phyloP scores from a whole-genome alignment of 2,888 invertebrate species.

The Amiota mariae region DNA sequence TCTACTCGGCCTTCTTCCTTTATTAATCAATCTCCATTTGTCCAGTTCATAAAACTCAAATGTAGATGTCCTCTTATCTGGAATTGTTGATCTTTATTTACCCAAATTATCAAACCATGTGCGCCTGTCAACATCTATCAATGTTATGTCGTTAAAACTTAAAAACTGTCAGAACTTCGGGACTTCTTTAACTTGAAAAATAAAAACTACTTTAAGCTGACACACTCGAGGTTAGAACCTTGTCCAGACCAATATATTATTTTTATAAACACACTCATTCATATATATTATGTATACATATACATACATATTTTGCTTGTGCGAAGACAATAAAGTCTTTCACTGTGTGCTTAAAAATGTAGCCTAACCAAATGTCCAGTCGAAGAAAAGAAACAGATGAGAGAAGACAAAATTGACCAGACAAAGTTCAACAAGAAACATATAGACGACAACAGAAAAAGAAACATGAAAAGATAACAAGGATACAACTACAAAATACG shows the following conservation, averaged over 20 bases:
- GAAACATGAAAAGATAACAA: not conserved
- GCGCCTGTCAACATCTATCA: conserved; percentile 4
- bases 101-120: not conserved
- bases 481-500: conserved; percentile 2
- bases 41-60: too few relatives aligned
- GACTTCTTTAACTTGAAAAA: not conserved
- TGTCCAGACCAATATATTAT: too few relatives aligned
- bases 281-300: not conserved
- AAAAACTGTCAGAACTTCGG: not conserved
- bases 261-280: not conserved
- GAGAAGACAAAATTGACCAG: not conserved
- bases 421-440: conserved; percentile 7
- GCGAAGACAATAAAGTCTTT: not conserved
- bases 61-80: not conserved
- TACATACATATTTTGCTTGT: not conserved
- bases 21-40: too few relatives aligned
- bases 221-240: not conserved
- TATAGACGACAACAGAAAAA: not conserved
- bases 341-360: not conserved
- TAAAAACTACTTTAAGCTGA: not conserved
- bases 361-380: not conserved
- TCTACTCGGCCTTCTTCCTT: too few relatives aligned
- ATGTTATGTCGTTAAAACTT: not conserved
- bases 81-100: too few relatives aligned
- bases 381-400: not conserved